phyloP scores from a whole-genome alignment of 2,797 vertebrate species.

The Calcarius lapponicus region DNA sequence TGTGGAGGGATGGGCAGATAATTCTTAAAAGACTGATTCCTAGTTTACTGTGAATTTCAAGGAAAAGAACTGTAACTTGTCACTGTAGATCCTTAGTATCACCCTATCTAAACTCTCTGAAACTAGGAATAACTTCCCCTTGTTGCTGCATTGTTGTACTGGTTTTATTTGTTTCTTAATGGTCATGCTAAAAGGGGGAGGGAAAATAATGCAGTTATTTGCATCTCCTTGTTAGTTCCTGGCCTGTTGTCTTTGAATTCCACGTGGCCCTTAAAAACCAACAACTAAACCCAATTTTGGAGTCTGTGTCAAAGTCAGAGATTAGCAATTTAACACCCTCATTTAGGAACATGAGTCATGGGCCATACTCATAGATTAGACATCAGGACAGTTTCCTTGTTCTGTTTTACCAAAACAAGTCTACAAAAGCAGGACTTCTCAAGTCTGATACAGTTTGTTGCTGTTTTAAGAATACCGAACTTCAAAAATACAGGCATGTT shows the following conservation, averaged over 20 bases:
- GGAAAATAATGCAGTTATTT: neutral
- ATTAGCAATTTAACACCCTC: neutral
- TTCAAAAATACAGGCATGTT: neutral
- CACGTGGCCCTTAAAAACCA: neutral
- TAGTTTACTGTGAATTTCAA: neutral
- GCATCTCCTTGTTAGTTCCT: neutral
- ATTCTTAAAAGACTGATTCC: neutral
- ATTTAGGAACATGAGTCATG: neutral
- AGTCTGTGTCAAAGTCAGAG: neutral
- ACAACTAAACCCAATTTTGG: neutral
- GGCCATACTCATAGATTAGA: neutral
- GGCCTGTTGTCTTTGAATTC: neutral
- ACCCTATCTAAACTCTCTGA: neutral
- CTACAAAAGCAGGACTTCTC: neutral
- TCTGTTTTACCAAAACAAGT: neutral
- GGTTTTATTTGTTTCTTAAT: neutral
- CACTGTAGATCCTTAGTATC: neutral
- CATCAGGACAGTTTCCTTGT: neutral
- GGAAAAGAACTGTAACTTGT: neutral
- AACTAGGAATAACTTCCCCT: neutral
- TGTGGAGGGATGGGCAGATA: accelerated
- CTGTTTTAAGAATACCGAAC: neutral
- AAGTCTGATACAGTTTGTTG: neutral
- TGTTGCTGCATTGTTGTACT: neutral
- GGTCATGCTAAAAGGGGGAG: neutral